Base-by-base conservation (phyloP, 2,113 vertebrate species). In the Eurypyga helias region DNA sequence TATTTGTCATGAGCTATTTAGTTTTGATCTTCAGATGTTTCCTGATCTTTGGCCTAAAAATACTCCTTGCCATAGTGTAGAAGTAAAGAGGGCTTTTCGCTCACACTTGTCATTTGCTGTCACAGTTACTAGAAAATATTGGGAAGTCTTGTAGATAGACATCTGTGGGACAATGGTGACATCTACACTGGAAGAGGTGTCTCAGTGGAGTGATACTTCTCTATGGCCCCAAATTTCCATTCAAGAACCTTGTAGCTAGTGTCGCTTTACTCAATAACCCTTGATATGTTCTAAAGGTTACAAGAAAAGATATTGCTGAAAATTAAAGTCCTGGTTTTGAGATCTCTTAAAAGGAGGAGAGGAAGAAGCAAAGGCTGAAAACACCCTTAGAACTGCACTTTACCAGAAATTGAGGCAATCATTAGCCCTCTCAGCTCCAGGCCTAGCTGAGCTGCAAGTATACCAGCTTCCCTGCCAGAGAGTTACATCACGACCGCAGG, bases 361-460 rank as follows among this genome's bases (percentile, higher is more conserved):
- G 54, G 57, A 70, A 80, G 81, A 34, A 62, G 6, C 3, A 17
- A 26, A 83, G 60, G 48, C 58, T 70, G 77, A 51, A 76, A 61
- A 55, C 23, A 31, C 51, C 93, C 78, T 77, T 78, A 85, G 94
- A 55, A 51, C 34, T 43, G 69, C 62, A 34, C 49, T 51, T 41
- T 51, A 58, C 69, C 61, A 72, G 92, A 88, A 91, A 45, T 5
- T 64, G 87, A 95, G 91, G 61, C 93, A 95, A 92, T 81, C 55
- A 70, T 94, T 72, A 73, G 60, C 89, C 83, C 51, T 61, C 16
- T 14, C 71, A 90, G 72, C 83, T 90, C 80, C 51, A 7, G 72
- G 70, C 54, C 58, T 67, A 62, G 54, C 69, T 21, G 20, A 89
- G 81, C 38, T 55, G 49, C 89, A 85, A 49, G 51, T 72, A 60